Base-by-base conservation (phyloP, 2,888 invertebrate genomes). In the Leucoptera coffeella region DNA sequence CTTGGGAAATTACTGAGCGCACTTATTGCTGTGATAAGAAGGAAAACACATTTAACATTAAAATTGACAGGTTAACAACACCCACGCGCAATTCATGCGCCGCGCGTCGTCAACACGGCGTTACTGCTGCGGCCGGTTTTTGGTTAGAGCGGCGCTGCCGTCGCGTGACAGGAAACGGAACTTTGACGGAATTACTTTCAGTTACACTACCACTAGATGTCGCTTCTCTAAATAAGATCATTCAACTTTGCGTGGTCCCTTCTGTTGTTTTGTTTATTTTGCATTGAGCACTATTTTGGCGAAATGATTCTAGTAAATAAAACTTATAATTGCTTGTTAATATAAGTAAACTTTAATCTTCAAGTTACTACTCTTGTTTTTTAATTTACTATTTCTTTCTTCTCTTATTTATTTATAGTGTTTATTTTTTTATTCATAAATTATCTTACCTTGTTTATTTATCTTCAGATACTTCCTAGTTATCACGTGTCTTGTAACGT, bases 41-140 rank as follows among this genome's bases (percentile, higher is more conserved):
- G 45, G 51, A 53, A 57, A 61, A 62, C 58, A 59, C 42, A 45
- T 38, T n/a, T n/a, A n/a, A n/a, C n/a, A n/a, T n/a, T n/a, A n/a
- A 42, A 39, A 22, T 8, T 13, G 47, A 53, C 48, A 51, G 54
- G 57, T 60, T 54, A 60, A 56, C 61, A 51, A 64, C 61, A 55
- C 61, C 58, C 51, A 55, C 58, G 50, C 59, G 56, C 53, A 45
- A 58, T 62, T 58, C 56, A 50, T 57, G 50, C 56, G 50, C 56
- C 64, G 61, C 64, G 60, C 59, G 58, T 55, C 61, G n/a, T 55
- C 61, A 64, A 62, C 65, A 65, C 64, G 62, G 65, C 65, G 62
- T 65, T 65, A 64, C 67, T 69, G 62, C 59, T 57, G 57, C 57
- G 58, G 60, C 58, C 14, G 13, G 19, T 25, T 12, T 12, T 58